phyloP scores from a whole-genome alignment of 2,888 invertebrate genomes.

The Trachelus stipa region DNA sequence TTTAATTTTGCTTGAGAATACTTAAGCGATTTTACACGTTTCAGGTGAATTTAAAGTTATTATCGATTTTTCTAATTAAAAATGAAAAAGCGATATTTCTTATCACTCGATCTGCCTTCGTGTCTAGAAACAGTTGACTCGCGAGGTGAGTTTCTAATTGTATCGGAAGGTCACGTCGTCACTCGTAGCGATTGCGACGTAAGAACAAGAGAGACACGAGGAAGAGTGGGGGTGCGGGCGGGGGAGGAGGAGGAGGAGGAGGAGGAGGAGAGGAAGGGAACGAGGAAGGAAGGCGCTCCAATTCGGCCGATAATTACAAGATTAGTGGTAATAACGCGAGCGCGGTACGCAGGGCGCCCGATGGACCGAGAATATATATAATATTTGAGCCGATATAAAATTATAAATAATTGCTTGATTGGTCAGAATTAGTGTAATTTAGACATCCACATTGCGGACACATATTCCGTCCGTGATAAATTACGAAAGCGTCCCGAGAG shows the following conservation, averaged over 20 bases:
- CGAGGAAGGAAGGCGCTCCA: conserved; percentile 26
- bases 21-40: neutral
- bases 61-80: neutral
- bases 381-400: conserved; percentile 54
- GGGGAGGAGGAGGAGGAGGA: too few relatives aligned
- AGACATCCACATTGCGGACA: conserved; percentile 35
- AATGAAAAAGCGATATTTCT: neutral
- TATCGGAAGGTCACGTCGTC: neutral
- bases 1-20: neutral
- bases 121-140: neutral
- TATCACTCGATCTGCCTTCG: neutral
- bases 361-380: conserved; percentile 27
- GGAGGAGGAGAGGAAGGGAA: neutral
- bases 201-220: conserved; percentile 8
- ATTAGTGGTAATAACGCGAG: conserved; percentile 48
- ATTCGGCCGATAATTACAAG: conserved; percentile 49
- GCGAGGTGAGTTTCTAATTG: neutral
- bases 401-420: conserved; percentile 57
- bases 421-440: conserved; percentile 54
- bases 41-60: neutral
- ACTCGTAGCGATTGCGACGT: neutral
- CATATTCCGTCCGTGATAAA: conserved; percentile 47
- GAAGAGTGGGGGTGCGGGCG: neutral
- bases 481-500: conserved; percentile 45
- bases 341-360: conserved; percentile 13